Evolutionary conservation across 2,113 vertebrate species (phyloP).

Genomic region (Chaenogobius annularis): DNA sequence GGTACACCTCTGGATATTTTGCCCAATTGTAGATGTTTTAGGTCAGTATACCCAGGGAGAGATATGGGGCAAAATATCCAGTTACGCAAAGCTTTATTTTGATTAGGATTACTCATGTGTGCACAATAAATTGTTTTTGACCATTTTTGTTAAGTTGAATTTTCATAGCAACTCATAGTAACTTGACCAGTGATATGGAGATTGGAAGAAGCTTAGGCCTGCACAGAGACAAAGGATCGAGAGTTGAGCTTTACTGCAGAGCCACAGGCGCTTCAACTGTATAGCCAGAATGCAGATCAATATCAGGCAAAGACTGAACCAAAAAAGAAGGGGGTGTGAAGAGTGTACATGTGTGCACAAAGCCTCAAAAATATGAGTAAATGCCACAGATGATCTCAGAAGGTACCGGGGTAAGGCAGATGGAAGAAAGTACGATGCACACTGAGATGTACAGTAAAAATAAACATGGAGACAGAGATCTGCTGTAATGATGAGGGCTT

Average conservation of each 20-base stretch:
- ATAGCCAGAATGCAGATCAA: slow-evolving; percentile 73
- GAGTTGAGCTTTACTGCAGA: slow-evolving; percentile 60
- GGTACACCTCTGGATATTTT: too few relatives aligned
- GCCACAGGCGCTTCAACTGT: slow-evolving; percentile 60
- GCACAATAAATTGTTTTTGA: too few relatives aligned
- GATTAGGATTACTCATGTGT: too few relatives aligned
- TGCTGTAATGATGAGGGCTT: not conserved
- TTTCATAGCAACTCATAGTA: not conserved
- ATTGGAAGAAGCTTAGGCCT: slow-evolving; percentile 20
- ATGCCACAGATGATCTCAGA: slow-evolving; percentile 57
- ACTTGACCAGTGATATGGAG: slow-evolving; percentile 8
- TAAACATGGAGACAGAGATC: not conserved
- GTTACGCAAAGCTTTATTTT: too few relatives aligned
- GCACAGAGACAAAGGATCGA: slow-evolving; percentile 33
- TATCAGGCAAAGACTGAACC: slow-evolving; percentile 55
- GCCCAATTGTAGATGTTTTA: too few relatives aligned
- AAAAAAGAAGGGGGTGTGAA: slow-evolving; percentile 12
- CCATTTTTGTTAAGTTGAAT: not conserved
- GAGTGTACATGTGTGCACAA: slow-evolving; percentile 50
- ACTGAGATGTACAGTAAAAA: not conserved
- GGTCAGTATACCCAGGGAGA: too few relatives aligned
- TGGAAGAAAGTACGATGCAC: slow-evolving; percentile 10
- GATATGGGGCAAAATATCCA: too few relatives aligned
- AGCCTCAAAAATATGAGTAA: slow-evolving; percentile 54
- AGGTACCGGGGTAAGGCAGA: slow-evolving; percentile 35